Conservation (phyloP, 2,113 vertebrate genomes). For the Conger conger region DNA sequence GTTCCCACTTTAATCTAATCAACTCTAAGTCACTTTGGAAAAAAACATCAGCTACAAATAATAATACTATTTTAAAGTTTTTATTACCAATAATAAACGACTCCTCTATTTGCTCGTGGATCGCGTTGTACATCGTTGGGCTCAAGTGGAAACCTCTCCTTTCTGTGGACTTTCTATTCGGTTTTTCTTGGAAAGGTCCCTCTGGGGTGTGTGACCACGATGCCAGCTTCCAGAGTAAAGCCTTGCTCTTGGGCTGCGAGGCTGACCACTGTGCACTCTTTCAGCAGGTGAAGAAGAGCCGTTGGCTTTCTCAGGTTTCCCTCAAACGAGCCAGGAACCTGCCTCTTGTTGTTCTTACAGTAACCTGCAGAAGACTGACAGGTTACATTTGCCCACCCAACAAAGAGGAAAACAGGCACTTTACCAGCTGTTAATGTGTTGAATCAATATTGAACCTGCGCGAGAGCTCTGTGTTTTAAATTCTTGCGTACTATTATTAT, state of each 20-base stretch:
- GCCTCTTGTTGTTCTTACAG: neutral
- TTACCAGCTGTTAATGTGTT: neutral
- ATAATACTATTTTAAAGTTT: too few relatives aligned
- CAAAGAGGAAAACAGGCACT: neutral
- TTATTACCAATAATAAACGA: too few relatives aligned
- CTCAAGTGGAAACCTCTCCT: neutral
- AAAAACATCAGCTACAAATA: too few relatives aligned
- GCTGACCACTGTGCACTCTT: neutral
- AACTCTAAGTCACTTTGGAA: too few relatives aligned
- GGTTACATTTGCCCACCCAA: neutral
- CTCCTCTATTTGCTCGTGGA: neutral
- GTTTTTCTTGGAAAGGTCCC: slow-evolving; percentile 3
- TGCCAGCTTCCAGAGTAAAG: neutral
- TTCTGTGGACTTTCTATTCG: neutral
- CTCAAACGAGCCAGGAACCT: neutral
- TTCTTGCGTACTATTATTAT: neutral
- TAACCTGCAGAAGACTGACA: neutral
- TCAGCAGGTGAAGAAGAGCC: neutral
- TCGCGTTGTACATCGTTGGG: neutral
- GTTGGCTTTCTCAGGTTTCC: neutral
- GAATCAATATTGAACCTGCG: neutral
- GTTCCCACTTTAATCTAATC: too few relatives aligned
- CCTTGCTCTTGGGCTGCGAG: neutral
- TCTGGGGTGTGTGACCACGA: neutral
- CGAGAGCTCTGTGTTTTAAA: neutral